Base-by-base conservation (phyloP, 2,888 invertebrate species). In the Phasia obesa region DNA sequence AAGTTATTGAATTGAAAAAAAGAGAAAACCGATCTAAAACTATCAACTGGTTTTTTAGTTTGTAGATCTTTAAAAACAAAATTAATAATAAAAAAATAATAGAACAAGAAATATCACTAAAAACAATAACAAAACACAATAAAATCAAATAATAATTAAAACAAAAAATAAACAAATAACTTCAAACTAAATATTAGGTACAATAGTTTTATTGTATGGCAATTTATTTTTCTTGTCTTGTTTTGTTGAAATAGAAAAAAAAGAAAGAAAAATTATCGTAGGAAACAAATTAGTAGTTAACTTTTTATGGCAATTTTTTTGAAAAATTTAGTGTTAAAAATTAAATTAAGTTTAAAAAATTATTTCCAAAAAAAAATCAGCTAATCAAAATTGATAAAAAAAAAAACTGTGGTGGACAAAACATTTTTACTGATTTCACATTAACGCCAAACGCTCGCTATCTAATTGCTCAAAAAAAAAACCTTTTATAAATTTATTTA, bases 1-100 rank as follows among this genome's bases (percentile, higher is more conserved):
- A 70, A 81, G 57, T 82, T 78, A 78, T 78, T 78, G 74, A 78
- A 83, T 78, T 78, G 78, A 78, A 62, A 31, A n/a, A 9, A 23
- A 44, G 31, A 21, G 23, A 51, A 35, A 17, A 31, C 17, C 44
- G 25, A 82, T 62, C 67, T 51, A 44, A 73, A 67, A 82, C 69
- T 82, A 55, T 69, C 23, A 73, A 78, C 69, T 70, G 62, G 49
- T 73, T 82, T 73, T 62, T 64, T 67, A 73, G 67, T 73, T 81
- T 73, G 15, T 81, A 81, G 73, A 77, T 62, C 35, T 35, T 35
- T 35, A 42, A 55, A 71, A 51, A 38, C 23, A 44, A 9, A 19
- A 65, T 44, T 13, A 44, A 65, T 15, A 15, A 55, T 49, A 53
- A 11, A 42, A 60, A 19, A 53, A 42, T 31, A 60, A 73, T 47